Evolutionary conservation across 2,888 invertebrate species (phyloP), one percentile per base, ranked within the genome.

Genomic region (Ichneumoninae sp.): DNA sequence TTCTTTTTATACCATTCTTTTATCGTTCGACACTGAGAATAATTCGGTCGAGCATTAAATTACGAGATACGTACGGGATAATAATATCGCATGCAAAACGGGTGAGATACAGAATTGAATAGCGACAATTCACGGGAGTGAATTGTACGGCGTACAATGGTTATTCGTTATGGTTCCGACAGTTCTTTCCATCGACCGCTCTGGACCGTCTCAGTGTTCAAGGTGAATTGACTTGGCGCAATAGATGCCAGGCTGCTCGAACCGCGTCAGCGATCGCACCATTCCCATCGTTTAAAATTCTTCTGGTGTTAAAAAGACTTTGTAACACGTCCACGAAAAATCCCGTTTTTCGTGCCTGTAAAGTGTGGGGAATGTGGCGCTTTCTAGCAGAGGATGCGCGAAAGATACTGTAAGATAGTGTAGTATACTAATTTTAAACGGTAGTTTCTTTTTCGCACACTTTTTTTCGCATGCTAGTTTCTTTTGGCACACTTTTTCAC

Each of bases 121-220:
- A 71, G 72, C 52, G 50, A 72, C 57, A 74, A 78, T 72, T 68
- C 68, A 62, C n/a, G 60, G 26, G 77, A 72, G 71, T n/a, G n/a
- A n/a, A n/a, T n/a, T n/a, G n/a, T n/a, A n/a, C n/a, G n/a, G 57
- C 40, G 52, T 57, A 60, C 60, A 69, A 76, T 71, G 54, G 70
- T 76, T 57, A 77, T 82, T 33, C 57, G 30, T 65, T 68, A 16
- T 50, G 36, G 68, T 57, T 47, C 10, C n/a, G 30, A 54, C 22
- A 62, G 22, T 77, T 68, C 33, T 13, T 66, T 65, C 57, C 52
- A 36, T 60, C 44, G 68, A 68, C 4, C 70, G 50, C 19, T 72
- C 22, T 72, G 60, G 60, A 50, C 66, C 66, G 54, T 30, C 66
- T 26, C 66, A 44, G 57, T 60, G 52, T 82, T 72, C 80, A 66